Percentiles rank a stretch among this genome's conserved stretches.
Evolutionary conservation across 2,888 invertebrate genomes (phyloP).

Genomic region (Phania funesta): DNA sequence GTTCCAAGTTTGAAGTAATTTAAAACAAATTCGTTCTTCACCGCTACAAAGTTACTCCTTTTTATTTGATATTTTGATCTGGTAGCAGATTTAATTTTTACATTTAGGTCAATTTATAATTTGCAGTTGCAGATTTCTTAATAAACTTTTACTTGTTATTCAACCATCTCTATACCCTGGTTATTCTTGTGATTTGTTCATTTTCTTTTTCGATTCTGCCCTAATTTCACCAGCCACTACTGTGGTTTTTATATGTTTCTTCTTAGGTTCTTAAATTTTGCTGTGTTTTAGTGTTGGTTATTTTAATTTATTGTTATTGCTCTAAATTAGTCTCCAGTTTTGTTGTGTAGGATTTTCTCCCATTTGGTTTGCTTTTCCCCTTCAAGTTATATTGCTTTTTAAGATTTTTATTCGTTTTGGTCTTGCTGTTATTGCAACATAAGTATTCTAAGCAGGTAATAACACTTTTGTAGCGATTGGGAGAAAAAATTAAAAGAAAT

Average conservation of each 20-base stretch:
- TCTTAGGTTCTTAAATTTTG: neutral
- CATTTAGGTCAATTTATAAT: no score
- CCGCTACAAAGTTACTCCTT: no score
- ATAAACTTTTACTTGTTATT: neutral
- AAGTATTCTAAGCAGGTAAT: slow-evolving; percentile 57
- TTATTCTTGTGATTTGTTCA: neutral
- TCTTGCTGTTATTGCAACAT: neutral
- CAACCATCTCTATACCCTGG: slow-evolving; percentile 3
- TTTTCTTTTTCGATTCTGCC: neutral
- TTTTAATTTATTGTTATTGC: slow-evolving; percentile 63
- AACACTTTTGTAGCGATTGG: slow-evolving; percentile 30
- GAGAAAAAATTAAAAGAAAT: neutral
- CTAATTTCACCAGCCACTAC: slow-evolving; percentile 4
- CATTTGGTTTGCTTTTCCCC: slow-evolving; percentile 1
- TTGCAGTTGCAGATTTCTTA: neutral
- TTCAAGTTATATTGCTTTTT: neutral
- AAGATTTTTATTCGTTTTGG: slow-evolving; percentile 1
- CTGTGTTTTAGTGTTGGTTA: slow-evolving; percentile 24
- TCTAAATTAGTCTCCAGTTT: slow-evolving; percentile 49
- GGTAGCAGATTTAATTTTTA: no score
- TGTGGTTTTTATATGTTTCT: slow-evolving; percentile 36
- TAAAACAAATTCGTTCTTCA: no score
- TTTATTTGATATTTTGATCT: no score
- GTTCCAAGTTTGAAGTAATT: no score
- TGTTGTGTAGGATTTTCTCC: slow-evolving; percentile 12